Base-by-base conservation (phyloP, 2,888 invertebrate genomes). In the Biston betularia region DNA sequence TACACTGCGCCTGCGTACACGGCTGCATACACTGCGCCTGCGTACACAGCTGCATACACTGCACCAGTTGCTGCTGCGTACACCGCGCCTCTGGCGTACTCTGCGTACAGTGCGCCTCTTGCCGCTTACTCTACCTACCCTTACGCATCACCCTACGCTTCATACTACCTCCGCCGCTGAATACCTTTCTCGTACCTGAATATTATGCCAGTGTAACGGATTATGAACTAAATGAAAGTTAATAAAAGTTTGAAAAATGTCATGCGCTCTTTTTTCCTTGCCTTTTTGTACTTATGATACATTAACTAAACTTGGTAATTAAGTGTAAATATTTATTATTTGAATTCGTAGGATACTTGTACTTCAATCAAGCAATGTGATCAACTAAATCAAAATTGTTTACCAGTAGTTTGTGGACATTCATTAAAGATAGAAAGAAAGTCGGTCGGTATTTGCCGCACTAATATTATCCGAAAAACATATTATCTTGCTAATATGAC, bases 61-160 rank as follows among this genome's bases (percentile, higher is more conserved):
- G 77, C 45, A 1, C 79, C 45, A 1, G 78, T 54, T 73, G 78
- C 53, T 67, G 44, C 53, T 71, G 44, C 45, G n/a, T 49, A 49
- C 33, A 14, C 49, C 33, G 14, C 49, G 10, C 38, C 38, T 38
- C 38, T 38, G 9, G 0, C 38, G 38, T 38, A 38, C 38, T 45
- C 45, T 6, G 45, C 45, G 45, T 45, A 92, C 94, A 65, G 85
- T 33, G 84, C 53, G 6, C 53, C 53, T n/a, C 34, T 53, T 5
- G 38, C 53, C 15, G 57, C 81, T 55, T 86, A 85, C 80, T 81
- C 85, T 14, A 77, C 85, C 0, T 85, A 84, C 74, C 76, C 8
- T 14, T 50, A 50, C 50, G 78, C 83, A 6, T 79, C 85, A 0
- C 84, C 85, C 7, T 84, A 85, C 71, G 75, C 81, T 34, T 78